Base-by-base conservation (phyloP, 2,113 vertebrate species). In the Nymphicus hollandicus region DNA sequence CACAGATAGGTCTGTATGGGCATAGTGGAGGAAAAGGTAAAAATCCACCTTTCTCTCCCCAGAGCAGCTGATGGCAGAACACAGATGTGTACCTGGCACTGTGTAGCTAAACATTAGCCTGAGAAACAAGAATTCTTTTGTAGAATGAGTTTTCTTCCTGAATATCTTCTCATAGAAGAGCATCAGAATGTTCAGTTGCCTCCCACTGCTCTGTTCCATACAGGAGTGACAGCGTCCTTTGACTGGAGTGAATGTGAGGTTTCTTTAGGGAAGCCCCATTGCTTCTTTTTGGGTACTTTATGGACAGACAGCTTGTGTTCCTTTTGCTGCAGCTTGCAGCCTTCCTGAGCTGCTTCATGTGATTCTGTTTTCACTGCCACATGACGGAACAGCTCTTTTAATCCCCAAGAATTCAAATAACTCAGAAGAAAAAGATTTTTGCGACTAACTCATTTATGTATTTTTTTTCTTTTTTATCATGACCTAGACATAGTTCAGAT, bases 1-100 rank as follows among this genome's bases (percentile, higher is more conserved):
- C 22, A 8, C 5, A 1, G 31, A 2, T 20, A 19, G 25, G 17
- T 50, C 41, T 56, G 64, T 9, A 2, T 72, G 58, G 47, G 17
- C 7, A 7, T 6, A 16, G 7, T 3, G 14, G 35, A 46, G 66
- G 52, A 39, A 20, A 13, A 81, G 31, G 7, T 35, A 8, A 20
- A 37, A 53, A 39, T 1, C 12, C 25, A 28, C 19, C 43, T 28
- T 39, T 39, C 15, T 73, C 8, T 60, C 16, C 52, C 28, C 20
- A 8, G 33, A 27, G 18, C 29, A 50, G 74, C 49, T 33, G 31
- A 7, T 44, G 50, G 4, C 20, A 6, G 16, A 10, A 23, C 68
- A 11, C 55, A 35, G 1, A 17, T 29, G 13, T 0, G 1, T 4
- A 0, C 17, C 41, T 63, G 6, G 13, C 17, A 7, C 53, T 25